Base-by-base conservation (phyloP, 2,113 vertebrate species). In the Sphaerodactylus townsendi region DNA sequence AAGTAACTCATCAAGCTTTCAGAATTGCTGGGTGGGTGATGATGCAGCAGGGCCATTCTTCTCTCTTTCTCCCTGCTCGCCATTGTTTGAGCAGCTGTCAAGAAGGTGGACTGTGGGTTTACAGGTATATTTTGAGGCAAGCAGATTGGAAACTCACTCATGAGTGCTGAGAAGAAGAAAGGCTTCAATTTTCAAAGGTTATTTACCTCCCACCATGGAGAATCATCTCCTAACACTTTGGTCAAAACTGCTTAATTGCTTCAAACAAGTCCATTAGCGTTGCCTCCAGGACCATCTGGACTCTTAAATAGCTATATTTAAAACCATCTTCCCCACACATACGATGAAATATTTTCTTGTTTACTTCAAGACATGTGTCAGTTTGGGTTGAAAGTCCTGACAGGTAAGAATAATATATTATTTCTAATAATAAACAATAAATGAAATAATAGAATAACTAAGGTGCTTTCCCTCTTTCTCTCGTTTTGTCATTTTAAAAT, bases 191-290 rank as follows among this genome's bases (percentile, higher is more conserved):
- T 90, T 93, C 87, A 95, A 93, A 95, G 91, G 87, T 93, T 94
- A 90, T 92, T 87, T 62, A 19, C 76, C 70, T 48, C 89, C 86
- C 86, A 89, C 93, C 78, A 88, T 87, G 86, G 91, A 93, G 88
- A 95, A 93, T 95, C 94, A 94, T 95, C 91, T 94, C 84, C 79
- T 95, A 94, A 94, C 76, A 89, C 90, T 95, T 93, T 94, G 91
- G 92, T 93, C 56, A 87, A 82, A 88, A 94, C 81, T 37, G 92
- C 82, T 88, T 91, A 94, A 93, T 94, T 94, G 88, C 89, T 90
- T 95, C 89, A 88, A 93, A 92, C 77, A 92, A 93, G 84, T 68
- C 89, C 88, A 85, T 93, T 92, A 90, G 92, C 91, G 92, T 93
- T 94, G 74, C 87, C 86, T 93, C 83, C 77, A 76, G 92, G 92